Base-by-base conservation (phyloP, 2,888 invertebrate genomes). In the Phrixothrix hirtus region DNA sequence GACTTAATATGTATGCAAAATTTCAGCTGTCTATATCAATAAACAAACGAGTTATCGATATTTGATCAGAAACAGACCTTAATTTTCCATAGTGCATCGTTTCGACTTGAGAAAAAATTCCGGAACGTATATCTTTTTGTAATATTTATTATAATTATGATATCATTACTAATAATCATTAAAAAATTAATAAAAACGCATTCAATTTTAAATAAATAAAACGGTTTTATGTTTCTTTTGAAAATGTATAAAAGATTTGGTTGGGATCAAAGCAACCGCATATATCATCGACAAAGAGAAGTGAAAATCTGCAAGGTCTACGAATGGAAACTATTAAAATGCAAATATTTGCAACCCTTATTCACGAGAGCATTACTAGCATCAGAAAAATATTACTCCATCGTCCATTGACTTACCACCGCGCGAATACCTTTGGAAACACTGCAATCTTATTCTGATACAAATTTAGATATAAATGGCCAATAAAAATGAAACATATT, bases 401-500 rank as follows among this genome's bases (percentile, higher is more conserved):
- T 47, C 55, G 57, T 63, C 58, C 61, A 58, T 63, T 58, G 57
- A 59, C 59, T 57, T 56, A 59, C 55, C 51, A 52, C 55, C 57
- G 65, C 55, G 56, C 56, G 58, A 57, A 44, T 10, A 31, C 57
- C 42, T 49, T 51, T 43, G 43, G 38, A 52, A 46, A 43, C 60
- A 57, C 67, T 67, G 68, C 59, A 65, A 69, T 69, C 67, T 71
- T 63, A 68, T 69, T 58, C 58, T 69, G 69, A 66, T 68, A 70
- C 68, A 67, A 69, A 74, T 70, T 71, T 67, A 65, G 69, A 68
- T 72, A 73, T 72, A 74, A 75, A 75, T 73, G 75, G 73, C 72
- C 75, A 74, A 76, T 75, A 75, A 76, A 75, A 75, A 75, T 76
- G 74, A 75, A 75, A 75, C 74, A 75, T 76, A 76, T 75, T 76